A percentile compares a stretch with the other conserved stretches of the same genome.
Conservation (phyloP, 2,797 vertebrate genomes). For the Poecilia picta region DNA sequence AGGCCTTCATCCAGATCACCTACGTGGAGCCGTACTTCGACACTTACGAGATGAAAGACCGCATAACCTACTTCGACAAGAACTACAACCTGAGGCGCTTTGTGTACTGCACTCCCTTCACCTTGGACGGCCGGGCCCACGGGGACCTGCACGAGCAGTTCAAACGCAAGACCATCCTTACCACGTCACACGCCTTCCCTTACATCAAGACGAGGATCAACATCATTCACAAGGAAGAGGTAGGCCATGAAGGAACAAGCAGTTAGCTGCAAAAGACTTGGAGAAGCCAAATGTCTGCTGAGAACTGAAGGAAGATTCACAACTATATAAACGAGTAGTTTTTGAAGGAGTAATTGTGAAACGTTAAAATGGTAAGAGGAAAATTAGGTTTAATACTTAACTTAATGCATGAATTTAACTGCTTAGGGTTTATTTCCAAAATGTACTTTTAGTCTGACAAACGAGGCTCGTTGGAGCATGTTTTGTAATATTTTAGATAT, state of each 20-base stretch:
- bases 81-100: conserved; percentile 98
- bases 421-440: not conserved
- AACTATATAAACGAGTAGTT: not conserved
- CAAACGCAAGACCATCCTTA: conserved; percentile 97
- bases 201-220: conserved; percentile 99
- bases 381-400: too few relatives aligned
- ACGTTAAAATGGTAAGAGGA: too few relatives aligned
- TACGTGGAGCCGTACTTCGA: conserved; percentile 98
- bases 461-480: not conserved
- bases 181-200: conserved; percentile 96
- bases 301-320: not conserved
- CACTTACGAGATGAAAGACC: conserved; percentile 98
- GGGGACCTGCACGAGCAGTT: conserved; percentile 97
- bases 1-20: conserved; percentile 98
- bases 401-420: not conserved
- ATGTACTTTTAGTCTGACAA: not conserved
- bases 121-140: conserved; percentile 94
- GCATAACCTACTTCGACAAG: conserved; percentile 99
- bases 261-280: not conserved
- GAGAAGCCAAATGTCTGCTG: not conserved
- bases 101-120: conserved; percentile 98
- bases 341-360: not conserved
- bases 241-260: conserved; percentile 56
- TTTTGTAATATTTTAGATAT: not conserved
- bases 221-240: conserved; percentile 98